Evolutionary conservation across 1,140 invertebrate species (phyloP), one percentile per base, ranked within the genome.

Genomic region (Drosophila bocki): DNA sequence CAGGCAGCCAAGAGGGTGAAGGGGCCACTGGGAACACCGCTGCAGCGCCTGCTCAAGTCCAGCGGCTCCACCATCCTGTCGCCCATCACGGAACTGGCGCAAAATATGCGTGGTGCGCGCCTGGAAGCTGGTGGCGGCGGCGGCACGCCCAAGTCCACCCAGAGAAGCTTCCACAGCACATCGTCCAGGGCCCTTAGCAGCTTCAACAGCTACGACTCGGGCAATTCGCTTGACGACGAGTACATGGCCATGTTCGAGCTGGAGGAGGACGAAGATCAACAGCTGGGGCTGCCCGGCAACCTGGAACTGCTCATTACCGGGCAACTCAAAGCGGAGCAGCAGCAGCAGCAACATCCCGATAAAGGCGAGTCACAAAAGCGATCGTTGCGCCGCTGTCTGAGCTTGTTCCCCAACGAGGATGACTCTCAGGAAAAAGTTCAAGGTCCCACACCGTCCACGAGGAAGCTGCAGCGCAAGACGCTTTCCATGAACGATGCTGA

Each of bases 231-330:
- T 69, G 95, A 95, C 67, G 95, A 96, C 81, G 95, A 95, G 3
- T 96, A 95, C 75, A 93, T 95, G 64, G 95, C 96, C 33, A 93
- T 96, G 60, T 94, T 95, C 42, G 95, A 96, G 67, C 85, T 95
- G 67, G 94, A 95, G 15, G 8, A 51, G 15, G 15, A 44, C 62
- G 91, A 61, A 19, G 58, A 64, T 19, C 41, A 33, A 32, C 51
- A 76, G n/a, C n/a, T 62, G 3, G 48, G 47, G 2, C 60, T 93
- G 63, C 79, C 92, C 59, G 54, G 80, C 29, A 64, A 94, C 76
- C 82, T 94, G 74, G 70, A 93, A 75, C 78, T 86, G 32, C 68
- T 94, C 5, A 85, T 94, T 19, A 82, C 39, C 17, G 64, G 78
- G 6, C 19, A 81, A 41, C 33, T 87, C 59, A 65, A 84, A 22